Base-by-base conservation (phyloP, 2,113 vertebrate species). In the Anseranas semipalmata region DNA sequence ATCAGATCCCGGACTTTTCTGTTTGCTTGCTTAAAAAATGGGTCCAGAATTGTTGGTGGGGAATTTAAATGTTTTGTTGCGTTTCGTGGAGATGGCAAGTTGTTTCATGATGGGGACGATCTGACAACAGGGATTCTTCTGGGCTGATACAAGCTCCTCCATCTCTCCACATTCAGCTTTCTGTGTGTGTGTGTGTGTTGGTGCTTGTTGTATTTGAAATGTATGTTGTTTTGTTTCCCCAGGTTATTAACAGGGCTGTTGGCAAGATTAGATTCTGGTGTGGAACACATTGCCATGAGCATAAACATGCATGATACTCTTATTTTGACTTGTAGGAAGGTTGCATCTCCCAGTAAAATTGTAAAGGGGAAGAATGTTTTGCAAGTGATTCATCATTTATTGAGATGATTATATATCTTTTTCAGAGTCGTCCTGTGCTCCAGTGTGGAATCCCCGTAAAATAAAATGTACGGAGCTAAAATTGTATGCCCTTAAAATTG, bases 301-400 rank as follows among this genome's bases (percentile, higher is more conserved):
- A 19, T 33, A 41, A 83, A 52, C 0, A 2, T 48, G 50, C 37
- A 17, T 2, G 28, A 56, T 68, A 14, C 15, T 39, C 41, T 6
- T 87, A 8, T 79, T 86, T 81, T 80, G 81, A 90, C 43, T 91
- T 80, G 32, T 37, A 8, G 75, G 67, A 60, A 77, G 32, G n/a
- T 28, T 85, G 25, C 0, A 0, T 73, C 92, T 78, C 81, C 41
- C 55, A 35, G 2, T 87, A 59, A 87, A 95, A 85, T 15, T 86
- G 41, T 33, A 15, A 77, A 87, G 71, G 50, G 81, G 58, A 87
- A 92, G 58, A 83, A 46, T 67, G 55, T 83, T 93, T 83, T 75
- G 74, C 41, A 71, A 93, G n/a, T 85, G 87, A 85, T 74, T 96
- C 52, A 90, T 87, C n/a, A 15, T 95, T 73, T 93, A 41, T 67